Evolutionary conservation across 2,797 vertebrate genomes (phyloP), one percentile per base, ranked within the genome.

Genomic region (Balearica regulorum): DNA sequence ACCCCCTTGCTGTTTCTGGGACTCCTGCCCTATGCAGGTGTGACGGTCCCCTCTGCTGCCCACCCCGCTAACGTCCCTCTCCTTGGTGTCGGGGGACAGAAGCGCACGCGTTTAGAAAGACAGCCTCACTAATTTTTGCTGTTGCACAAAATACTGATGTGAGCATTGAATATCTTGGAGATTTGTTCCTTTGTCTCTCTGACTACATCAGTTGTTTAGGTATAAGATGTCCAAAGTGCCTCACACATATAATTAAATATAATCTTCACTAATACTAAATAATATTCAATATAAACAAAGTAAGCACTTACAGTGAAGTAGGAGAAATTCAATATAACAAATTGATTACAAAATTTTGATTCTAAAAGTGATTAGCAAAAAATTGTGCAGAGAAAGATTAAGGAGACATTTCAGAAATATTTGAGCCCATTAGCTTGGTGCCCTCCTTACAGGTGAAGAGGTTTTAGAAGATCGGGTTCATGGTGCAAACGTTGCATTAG

Each of bases 41-140:
- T 6, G 48, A 57, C 7, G 1, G 0, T 41, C 11, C 10, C 5
- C 15, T 13, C n/a, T 68, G 60, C 17, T 77, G 26, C 26, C 1
- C 0, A 18, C 6, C n/a, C 46, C 22, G 9, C 11, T 11, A 18
- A 13, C 1, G 7, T 7, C 35, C 33, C 39, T 39, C n/a, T 24
- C 24, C 33, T 18, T 14, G 24, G 16, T 10, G 26, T 10, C 4
- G 1, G 25, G 28, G 55, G 61, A 24, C 35, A 79, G 31, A 60
- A 61, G 39, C 58, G n/a, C 22, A 11, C 4, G 14, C 26, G 29
- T 62, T 91, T 44, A 37, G 43, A 80, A 51, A 37, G 13, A 44
- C n/a, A n/a, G 43, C 9, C 35, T 35, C 28, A 51, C 16, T 46
- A 13, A 61, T 37, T n/a, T 51, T 69, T 51, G 15, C 51, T 66